phyloP scores from a whole-genome alignment of 2,797 vertebrate species.

The Poecilia wingei region DNA sequence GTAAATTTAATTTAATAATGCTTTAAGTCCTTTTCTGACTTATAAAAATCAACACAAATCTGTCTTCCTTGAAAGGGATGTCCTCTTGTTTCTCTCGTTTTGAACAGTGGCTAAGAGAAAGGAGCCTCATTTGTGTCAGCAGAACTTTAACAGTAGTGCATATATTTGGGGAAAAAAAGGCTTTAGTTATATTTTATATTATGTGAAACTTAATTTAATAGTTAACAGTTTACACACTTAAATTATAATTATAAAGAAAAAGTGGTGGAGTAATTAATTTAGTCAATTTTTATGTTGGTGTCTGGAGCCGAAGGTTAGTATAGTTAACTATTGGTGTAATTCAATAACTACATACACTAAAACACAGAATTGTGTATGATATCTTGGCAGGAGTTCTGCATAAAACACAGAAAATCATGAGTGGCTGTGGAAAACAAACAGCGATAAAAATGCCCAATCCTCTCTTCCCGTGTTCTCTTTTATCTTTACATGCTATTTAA shows the following conservation, averaged over 20 bases:
- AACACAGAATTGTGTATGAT: background rate
- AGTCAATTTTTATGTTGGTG: background rate
- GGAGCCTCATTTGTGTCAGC: background rate
- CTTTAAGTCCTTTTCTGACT: background rate
- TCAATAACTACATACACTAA: background rate
- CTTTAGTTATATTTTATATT: background rate
- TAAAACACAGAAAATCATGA: conserved; percentile 23
- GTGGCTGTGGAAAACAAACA: conserved; percentile 45
- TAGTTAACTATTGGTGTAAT: background rate
- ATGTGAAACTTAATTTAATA: background rate
- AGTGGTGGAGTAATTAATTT: background rate
- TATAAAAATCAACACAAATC: background rate
- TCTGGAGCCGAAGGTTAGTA: background rate
- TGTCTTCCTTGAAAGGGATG: background rate
- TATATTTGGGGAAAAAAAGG: background rate
- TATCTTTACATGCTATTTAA: conserved; percentile 80
- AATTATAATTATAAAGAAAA: background rate
- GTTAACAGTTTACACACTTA: background rate
- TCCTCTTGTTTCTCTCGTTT: background rate
- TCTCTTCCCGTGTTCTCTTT: conserved; percentile 62
- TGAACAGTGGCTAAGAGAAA: background rate
- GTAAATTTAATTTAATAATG: background rate
- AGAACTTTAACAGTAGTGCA: background rate
- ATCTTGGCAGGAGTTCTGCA: background rate
- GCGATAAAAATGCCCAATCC: conserved; percentile 48